Percentiles rank a stretch among this genome's conserved stretches.
These are phyloP conservation scores for Neopelma chrysocephalum DNA, from an alignment of 2,797 vertebrate species.

Conservation along the genomic window DNA sequence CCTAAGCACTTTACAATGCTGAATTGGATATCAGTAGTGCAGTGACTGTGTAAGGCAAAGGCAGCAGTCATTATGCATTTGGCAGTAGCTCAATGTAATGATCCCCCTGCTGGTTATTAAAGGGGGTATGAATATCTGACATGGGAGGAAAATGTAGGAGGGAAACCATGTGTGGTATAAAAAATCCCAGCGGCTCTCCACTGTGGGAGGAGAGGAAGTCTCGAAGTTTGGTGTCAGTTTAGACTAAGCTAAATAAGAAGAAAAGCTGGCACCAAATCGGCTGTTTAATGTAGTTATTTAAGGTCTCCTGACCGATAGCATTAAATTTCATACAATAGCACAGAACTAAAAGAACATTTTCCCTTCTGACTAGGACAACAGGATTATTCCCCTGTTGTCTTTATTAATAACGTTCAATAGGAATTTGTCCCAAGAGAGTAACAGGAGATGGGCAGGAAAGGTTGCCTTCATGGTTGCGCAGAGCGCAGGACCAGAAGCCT, in stretches of 20 bases:
- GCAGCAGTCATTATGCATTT: slow-evolving; percentile 66
- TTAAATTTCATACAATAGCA: background rate
- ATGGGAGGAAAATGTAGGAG: slow-evolving; percentile 62
- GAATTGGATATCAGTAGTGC: slow-evolving; percentile 55
- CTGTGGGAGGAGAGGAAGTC: slow-evolving; percentile 20
- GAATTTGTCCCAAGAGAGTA: background rate
- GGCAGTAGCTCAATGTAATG: slow-evolving; percentile 72
- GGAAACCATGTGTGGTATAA: slow-evolving; percentile 57
- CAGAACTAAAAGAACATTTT: background rate
- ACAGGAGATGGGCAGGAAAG: background rate
- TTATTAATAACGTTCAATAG: background rate
- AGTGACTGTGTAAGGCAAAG: slow-evolving; percentile 42
- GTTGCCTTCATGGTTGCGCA: background rate
- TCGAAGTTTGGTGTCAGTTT: slow-evolving; percentile 50
- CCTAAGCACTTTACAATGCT: slow-evolving; percentile 76
- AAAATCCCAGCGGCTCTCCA: slow-evolving; percentile 33
- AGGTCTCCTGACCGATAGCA: background rate
- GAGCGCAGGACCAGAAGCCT: background rate
- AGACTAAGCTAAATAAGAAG: slow-evolving; percentile 39
- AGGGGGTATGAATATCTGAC: slow-evolving; percentile 63
- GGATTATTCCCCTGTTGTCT: background rate
- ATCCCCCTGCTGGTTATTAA: slow-evolving; percentile 70
- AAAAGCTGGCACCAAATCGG: background rate
- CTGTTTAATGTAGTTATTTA: slow-evolving; percentile 6
- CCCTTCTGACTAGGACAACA: background rate